These are phyloP conservation scores for Zaprionus inermis DNA, from an alignment of 1,140 invertebrate species.

Conservation along the genomic window DNA sequence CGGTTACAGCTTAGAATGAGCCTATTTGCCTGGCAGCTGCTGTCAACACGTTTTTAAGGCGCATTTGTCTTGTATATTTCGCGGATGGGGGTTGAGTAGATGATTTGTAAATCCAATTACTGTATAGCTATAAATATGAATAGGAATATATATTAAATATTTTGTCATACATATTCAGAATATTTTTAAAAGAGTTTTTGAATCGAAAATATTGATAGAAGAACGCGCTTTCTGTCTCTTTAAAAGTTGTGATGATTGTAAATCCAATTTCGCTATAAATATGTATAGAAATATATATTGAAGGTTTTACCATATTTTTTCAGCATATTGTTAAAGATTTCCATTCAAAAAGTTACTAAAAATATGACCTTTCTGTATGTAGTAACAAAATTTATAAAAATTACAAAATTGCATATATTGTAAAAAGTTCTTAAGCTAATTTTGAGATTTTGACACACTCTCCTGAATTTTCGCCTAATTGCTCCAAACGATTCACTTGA, in stretches of 20 bases:
- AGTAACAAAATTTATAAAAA: background rate
- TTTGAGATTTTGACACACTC: background rate
- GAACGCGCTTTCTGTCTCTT: too few species aligned
- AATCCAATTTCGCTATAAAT: too few species aligned
- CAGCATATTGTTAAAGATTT: too few species aligned
- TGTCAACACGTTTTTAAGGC: constrained; percentile 14
- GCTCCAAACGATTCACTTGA: background rate
- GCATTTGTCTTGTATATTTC: background rate
- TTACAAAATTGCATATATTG: background rate
- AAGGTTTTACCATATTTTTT: too few species aligned
- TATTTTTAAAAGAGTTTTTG: too few species aligned
- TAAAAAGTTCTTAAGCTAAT: background rate
- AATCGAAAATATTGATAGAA: too few species aligned
- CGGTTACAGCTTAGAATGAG: constrained; percentile 19
- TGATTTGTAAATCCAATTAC: background rate
- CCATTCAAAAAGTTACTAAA: too few species aligned
- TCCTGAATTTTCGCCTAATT: background rate
- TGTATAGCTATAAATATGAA: background rate
- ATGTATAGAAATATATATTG: too few species aligned
- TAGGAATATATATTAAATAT: background rate
- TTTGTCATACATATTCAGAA: too few species aligned
- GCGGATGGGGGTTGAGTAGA: background rate
- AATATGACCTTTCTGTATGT: too few species aligned
- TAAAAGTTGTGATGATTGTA: too few species aligned
- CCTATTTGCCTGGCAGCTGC: background rate